Base-by-base conservation (phyloP, 2,797 vertebrate genomes). In the Bovichtus variegatus region DNA sequence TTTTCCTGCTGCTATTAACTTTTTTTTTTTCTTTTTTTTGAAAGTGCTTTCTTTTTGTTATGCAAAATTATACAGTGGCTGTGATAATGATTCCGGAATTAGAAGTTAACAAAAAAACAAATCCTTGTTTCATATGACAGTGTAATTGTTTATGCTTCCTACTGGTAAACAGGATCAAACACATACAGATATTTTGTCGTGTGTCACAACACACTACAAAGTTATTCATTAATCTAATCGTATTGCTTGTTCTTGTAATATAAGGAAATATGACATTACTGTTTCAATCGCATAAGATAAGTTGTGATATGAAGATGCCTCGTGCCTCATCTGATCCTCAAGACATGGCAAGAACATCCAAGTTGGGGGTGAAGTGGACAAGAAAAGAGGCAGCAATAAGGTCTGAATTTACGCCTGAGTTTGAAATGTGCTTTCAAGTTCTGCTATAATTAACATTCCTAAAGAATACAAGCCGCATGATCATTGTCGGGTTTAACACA, bases 71-170 rank as follows among this genome's bases (percentile, higher is more conserved):
- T 25, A 76, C 34, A 19, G 29, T 29, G 58, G 46, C 58, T 49
- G 34, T 23, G 19, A 81, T 43, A 64, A 63, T 43, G n/a, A 12
- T 29, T 68, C 41, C 57, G n/a, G 38, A 58, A 74, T 81, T 71
- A 54, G 49, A 67, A 2, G 1, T 21, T 10, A 31, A 25, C 10
- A 36, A 38, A 58, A 38, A 36, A 31, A 23, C 5, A 1, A 9
- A 9, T 15, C 27, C 29, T 75, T 36, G 23, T 41, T 29, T 40
- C 16, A 12, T 34, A 1, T 18, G 49, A 43, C 54, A 58, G 9
- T 12, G 4, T 27, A 23, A 49, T 54, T 9, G 21, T 57, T 38
- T 67, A 64, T 23, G 58, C n/a, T 3, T 4, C 34, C 29, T 16
- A 19, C 9, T 21, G 29, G 3, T 16, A 21, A 3, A 18, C 41